Evolutionary conservation across 2,113 vertebrate species (phyloP).

Genomic region (Ophiodon elongatus): DNA sequence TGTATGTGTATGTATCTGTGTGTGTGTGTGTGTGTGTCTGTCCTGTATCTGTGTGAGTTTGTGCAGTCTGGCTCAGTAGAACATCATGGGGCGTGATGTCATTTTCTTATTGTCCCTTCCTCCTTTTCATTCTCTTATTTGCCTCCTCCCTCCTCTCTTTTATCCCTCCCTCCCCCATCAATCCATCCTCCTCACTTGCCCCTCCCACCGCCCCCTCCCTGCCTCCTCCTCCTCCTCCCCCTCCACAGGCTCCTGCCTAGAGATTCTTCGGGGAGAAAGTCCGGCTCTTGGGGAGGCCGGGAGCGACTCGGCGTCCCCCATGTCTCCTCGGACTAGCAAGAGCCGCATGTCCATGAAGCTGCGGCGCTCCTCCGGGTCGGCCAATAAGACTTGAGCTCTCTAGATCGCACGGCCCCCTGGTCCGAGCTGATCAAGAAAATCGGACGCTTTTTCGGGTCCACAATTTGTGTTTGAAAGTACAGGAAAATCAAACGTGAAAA

Average conservation of each 20-base stretch:
- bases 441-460: not conserved
- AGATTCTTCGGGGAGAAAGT: constrained; percentile 92
- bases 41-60: constrained; percentile 23
- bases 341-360: constrained; percentile 99
- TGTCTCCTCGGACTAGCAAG: constrained; percentile 99
- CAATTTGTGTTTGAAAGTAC: constrained; percentile 1
- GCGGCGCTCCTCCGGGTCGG: constrained; percentile 96
- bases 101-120: constrained; percentile 52
- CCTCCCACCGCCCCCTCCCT: not conserved
- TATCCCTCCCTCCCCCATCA: constrained; percentile 14
- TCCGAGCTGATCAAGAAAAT: not conserved
- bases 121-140: constrained; percentile 43
- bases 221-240: not conserved
- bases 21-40: constrained; percentile 21
- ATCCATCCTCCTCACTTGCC: not conserved
- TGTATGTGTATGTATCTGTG: constrained; percentile 18
- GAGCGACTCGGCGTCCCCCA: constrained; percentile 95
- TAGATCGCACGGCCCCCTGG: not conserved
- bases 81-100: constrained; percentile 30
- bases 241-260: constrained; percentile 92
- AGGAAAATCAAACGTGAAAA: not conserved
- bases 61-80: constrained; percentile 21
- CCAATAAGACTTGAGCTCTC: constrained; percentile 93
- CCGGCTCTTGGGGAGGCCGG: constrained; percentile 91
- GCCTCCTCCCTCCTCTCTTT: constrained; percentile 21